These are phyloP conservation scores for Protaetia brevitarsis DNA, from an alignment of 1,140 invertebrate genomes.

Conservation along the genomic window DNA sequence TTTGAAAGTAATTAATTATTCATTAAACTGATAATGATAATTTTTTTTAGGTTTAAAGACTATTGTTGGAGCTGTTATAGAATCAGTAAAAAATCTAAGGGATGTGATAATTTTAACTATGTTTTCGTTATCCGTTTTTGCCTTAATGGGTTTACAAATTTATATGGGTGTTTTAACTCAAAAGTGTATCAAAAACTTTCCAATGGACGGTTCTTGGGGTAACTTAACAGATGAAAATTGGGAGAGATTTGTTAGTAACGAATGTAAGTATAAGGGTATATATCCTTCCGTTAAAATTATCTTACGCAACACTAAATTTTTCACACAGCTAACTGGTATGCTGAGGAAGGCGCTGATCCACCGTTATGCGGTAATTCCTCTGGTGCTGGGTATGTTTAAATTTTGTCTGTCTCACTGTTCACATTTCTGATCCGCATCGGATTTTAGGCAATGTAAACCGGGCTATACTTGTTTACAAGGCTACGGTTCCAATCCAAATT, in stretches of 20 bases:
- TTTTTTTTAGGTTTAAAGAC: constrained; percentile 92
- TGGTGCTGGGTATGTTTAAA: constrained; percentile 74
- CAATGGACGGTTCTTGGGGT: constrained; percentile 80
- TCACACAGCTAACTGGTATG: constrained; percentile 74
- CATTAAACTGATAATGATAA: too few relatives aligned
- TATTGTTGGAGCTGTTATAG: constrained; percentile 98
- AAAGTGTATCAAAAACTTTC: constrained; percentile 91
- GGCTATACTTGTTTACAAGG: constrained; percentile 89
- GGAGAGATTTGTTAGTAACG: constrained; percentile 74
- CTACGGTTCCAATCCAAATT: constrained; percentile 93
- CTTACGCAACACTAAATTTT: too few relatives aligned
- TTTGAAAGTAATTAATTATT: too few relatives aligned
- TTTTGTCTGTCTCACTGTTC: too few relatives aligned
- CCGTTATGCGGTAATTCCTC: constrained; percentile 86
- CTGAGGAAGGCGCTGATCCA: constrained; percentile 63
- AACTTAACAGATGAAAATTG: constrained; percentile 84
- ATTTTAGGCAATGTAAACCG: constrained; percentile 71
- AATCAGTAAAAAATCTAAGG: constrained; percentile 97
- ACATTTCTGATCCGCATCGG: not conserved
- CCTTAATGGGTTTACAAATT: constrained; percentile 96
- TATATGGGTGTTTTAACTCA: constrained; percentile 97
- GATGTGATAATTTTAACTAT: constrained; percentile 99
- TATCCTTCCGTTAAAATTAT: not conserved
- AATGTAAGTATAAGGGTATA: constrained; percentile 62
- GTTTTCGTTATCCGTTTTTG: constrained; percentile 98